These are phyloP conservation scores for Antedon mediterranea DNA, from an alignment of 53 echinoderm and acorn worm genomes.

Conservation along the genomic window DNA sequence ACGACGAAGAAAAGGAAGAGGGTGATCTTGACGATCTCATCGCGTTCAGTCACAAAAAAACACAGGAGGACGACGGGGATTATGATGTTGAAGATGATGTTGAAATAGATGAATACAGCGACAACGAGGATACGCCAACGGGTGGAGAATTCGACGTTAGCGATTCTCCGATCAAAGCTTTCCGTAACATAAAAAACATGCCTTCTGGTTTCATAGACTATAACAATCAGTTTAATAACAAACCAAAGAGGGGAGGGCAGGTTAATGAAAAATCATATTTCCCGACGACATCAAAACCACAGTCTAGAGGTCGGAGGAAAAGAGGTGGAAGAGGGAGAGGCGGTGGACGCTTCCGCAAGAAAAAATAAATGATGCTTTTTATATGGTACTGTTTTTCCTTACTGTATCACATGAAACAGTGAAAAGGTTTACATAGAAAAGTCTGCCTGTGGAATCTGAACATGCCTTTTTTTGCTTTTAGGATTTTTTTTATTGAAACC, in stretches of 20 bases:
- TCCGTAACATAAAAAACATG: neutral
- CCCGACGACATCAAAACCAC: neutral
- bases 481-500: no score
- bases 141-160: neutral
- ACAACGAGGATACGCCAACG: neutral
- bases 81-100: neutral
- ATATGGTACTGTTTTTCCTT: no score
- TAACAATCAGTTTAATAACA: neutral
- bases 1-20: neutral
- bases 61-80: neutral
- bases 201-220: neutral
- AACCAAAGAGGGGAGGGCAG: neutral
- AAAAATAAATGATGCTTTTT: no score
- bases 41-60: neutral
- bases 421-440: no score
- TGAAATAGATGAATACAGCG: neutral
- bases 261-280: neutral
- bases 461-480: no score
- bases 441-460: no score
- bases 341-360: no score
- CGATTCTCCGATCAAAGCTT: neutral
- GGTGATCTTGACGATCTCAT: neutral
- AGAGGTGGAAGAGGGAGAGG: neutral
- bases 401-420: no score
- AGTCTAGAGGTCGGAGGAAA: neutral